These are phyloP conservation scores for Diabrotica virgifera DNA, from an alignment of 1,140 invertebrate species.

Conservation along the genomic window DNA sequence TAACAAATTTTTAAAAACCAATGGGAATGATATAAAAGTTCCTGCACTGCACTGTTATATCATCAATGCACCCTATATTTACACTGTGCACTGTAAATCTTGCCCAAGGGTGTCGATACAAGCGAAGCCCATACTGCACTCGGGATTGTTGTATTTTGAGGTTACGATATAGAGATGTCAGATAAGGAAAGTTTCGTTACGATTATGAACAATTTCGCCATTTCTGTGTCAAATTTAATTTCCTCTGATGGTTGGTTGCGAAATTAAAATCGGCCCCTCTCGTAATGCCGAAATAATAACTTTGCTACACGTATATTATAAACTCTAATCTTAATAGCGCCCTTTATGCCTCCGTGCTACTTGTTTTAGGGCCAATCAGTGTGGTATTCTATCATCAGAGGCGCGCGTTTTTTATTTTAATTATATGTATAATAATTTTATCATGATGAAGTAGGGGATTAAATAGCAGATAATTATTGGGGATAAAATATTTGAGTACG, in stretches of 20 bases:
- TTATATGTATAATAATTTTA: too few relatives aligned
- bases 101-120: too few relatives aligned
- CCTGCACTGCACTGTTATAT: too few relatives aligned
- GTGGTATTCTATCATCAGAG: conserved; percentile 11
- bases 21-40: too few relatives aligned
- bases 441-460: too few relatives aligned
- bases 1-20: too few relatives aligned
- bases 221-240: conserved; percentile 29
- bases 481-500: too few relatives aligned
- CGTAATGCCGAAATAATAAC: conserved; percentile 28
- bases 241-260: conserved; percentile 19
- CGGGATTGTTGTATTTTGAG: conserved; percentile 12
- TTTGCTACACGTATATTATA: conserved; percentile 27
- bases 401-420: background rate
- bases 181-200: conserved; percentile 5
- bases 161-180: conserved; percentile 5
- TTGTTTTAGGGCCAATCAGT: conserved; percentile 33
- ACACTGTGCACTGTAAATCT: too few relatives aligned
- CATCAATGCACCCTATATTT: too few relatives aligned
- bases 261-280: conserved; percentile 26
- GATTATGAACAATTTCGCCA: conserved; percentile 17
- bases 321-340: conserved; percentile 32
- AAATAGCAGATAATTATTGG: too few relatives aligned
- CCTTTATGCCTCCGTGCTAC: conserved; percentile 29
- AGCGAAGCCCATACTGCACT: background rate